A percentile compares a stretch with the other conserved stretches of the same genome.
These are phyloP conservation scores for Steinernema scapterisci DNA, from an alignment of 2,888 invertebrate genomes.

Conservation along the genomic window DNA sequence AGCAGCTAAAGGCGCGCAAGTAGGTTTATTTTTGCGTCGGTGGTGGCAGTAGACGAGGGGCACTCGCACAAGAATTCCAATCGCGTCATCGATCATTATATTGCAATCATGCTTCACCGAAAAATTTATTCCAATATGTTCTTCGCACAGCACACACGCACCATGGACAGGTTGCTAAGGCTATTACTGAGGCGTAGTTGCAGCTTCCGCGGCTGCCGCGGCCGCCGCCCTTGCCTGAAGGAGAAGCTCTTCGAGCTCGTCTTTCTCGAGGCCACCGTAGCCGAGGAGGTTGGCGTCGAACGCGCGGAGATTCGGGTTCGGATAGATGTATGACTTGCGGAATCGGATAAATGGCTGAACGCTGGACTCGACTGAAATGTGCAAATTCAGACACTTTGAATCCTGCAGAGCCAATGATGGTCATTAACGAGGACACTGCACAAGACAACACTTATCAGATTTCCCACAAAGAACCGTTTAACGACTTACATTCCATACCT, in stretches of 20 bases:
- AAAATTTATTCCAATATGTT: slow-evolving; percentile 30
- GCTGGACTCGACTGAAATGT: slow-evolving; percentile 4
- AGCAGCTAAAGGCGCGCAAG: slow-evolving; percentile 8
- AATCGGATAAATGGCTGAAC: slow-evolving; percentile 22
- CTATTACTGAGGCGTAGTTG: not conserved
- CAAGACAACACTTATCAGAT: too few species aligned
- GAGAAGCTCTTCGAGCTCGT: not conserved
- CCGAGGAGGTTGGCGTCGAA: not conserved
- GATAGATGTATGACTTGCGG: slow-evolving; percentile 12
- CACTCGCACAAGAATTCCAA: not conserved
- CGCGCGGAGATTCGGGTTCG: not conserved
- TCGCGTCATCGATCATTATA: slow-evolving; percentile 29
- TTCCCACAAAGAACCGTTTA: too few species aligned
- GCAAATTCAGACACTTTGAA: too few species aligned
- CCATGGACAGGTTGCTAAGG: slow-evolving; percentile 23
- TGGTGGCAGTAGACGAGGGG: not conserved
- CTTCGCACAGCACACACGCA: slow-evolving; percentile 8
- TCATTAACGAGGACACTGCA: too few species aligned
- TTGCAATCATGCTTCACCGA: slow-evolving; percentile 21
- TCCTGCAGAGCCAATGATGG: too few species aligned
- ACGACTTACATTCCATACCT: not conserved
- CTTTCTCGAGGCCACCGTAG: slow-evolving; percentile 17
- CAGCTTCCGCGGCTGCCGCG: not conserved
- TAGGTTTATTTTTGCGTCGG: slow-evolving; percentile 5
- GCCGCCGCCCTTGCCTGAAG: not conserved